Base-by-base conservation (phyloP, 1,140 invertebrate species). In the Spodoptera litura region DNA sequence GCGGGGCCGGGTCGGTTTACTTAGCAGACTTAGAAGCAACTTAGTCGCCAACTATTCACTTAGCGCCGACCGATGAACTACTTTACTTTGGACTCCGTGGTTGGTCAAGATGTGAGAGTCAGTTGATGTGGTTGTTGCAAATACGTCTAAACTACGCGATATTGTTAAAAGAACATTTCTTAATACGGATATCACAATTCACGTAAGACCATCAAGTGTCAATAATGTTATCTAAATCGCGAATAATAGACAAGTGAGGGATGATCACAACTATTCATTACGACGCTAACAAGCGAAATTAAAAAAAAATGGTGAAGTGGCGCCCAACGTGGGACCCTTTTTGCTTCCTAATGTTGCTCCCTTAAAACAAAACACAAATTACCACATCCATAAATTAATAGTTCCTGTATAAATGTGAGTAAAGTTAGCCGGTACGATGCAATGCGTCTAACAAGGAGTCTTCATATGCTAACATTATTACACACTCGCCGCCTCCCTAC, bases 41-140 rank as follows among this genome's bases (percentile, higher is more conserved):
- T 76, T 76, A 70, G 78, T 80, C 72, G 64, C 72, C 72, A 80
- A 80, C 78, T 80, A 80, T 80, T 80, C 78, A 80, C 72, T 80
- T 74, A 80, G 64, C 35, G 55, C 53, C 31, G 53, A 49, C 59
- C 72, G 59, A 70, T 75, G 55, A 70, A 76, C 61, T 80, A 80
- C 78, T 80, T 76, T 62, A 64, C 61, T 52, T 53, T 62, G 77
- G 58, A 53, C 62, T 56, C 35, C 38, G 62, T 11, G 64, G 75
- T 27, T 53, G 31, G 20, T n/a, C 20, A 6, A 25, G 38, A 72
- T 71, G 51, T 78, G 56, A 5, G 66, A 71, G 49, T 2, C 25
- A 2, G 35, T 15, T 38, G 68, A 71, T 51, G 38, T 55, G 56
- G 35, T 49, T 35, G 15, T 70, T 58, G 11, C 31, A 25, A 15